phyloP scores from a whole-genome alignment of 1,140 invertebrate species.

The Drosophila asahinai region DNA sequence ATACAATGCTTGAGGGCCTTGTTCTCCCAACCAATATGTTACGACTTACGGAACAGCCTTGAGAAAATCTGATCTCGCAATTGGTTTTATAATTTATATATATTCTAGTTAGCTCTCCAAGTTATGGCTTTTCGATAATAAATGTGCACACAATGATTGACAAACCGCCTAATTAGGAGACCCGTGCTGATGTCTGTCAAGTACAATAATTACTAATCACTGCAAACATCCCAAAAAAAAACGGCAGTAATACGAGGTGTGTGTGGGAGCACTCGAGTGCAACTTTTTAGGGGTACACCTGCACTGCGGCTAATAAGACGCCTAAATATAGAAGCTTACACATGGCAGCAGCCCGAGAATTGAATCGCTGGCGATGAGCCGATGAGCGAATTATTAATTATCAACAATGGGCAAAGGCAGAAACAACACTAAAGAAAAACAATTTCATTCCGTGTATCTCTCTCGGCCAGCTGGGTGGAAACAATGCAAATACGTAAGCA shows the following conservation, averaged over 20 bases:
- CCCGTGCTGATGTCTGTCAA: constrained; percentile 30
- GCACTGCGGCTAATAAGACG: constrained; percentile 35
- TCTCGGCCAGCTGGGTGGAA: constrained; percentile 14
- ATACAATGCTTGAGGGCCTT: constrained; percentile 63
- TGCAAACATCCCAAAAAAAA: constrained; percentile 58
- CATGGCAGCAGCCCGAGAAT: constrained; percentile 32
- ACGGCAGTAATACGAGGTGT: not conserved
- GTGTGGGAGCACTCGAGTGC: constrained; percentile 60
- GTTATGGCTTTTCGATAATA: constrained; percentile 22
- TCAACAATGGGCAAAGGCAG: constrained; percentile 47
- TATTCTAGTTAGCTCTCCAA: not conserved
- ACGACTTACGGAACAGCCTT: constrained; percentile 75
- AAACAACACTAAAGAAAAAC: constrained; percentile 35
- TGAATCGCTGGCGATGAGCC: constrained; percentile 66
- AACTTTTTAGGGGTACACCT: constrained; percentile 43
- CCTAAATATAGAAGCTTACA: constrained; percentile 72
- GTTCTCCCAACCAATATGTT: constrained; percentile 77
- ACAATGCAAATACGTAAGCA: constrained; percentile 42
- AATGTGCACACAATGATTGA: constrained; percentile 58
- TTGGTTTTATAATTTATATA: constrained; percentile 14
- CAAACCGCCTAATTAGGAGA: constrained; percentile 65
- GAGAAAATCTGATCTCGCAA: constrained; percentile 74
- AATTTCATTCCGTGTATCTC: constrained; percentile 43
- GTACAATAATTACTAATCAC: constrained; percentile 65
- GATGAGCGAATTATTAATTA: constrained; percentile 78